Percentiles rank a stretch among this genome's conserved stretches.
phyloP scores from a whole-genome alignment of 2,888 invertebrate species.

The Pardosa pseudoannulata region DNA sequence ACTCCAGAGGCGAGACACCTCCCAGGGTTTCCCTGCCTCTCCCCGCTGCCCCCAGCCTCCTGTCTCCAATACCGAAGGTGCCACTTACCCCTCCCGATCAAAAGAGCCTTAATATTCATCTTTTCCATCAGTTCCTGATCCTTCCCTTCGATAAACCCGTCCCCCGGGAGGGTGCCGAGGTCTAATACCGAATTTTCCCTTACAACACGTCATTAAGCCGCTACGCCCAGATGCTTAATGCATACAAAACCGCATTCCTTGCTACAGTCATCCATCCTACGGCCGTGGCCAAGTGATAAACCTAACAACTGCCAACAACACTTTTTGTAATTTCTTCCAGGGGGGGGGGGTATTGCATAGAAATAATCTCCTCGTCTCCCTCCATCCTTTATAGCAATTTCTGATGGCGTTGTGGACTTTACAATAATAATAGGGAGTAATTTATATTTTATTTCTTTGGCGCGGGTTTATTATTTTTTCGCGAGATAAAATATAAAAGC shows the following conservation, averaged over 20 bases:
- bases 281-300: slow-evolving; percentile 59
- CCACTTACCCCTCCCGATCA: slow-evolving; percentile 17
- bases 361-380: background rate
- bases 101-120: slow-evolving; percentile 52
- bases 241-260: slow-evolving; percentile 64
- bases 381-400: background rate
- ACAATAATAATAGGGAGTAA: slow-evolving; percentile 22
- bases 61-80: background rate
- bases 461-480: slow-evolving; percentile 21
- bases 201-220: slow-evolving; percentile 34
- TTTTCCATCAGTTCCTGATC: slow-evolving; percentile 58
- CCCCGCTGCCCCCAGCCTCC: background rate
- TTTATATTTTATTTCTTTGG: slow-evolving; percentile 15
- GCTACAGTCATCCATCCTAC: slow-evolving; percentile 39
- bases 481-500: slow-evolving; percentile 6
- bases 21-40: background rate
- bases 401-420: slow-evolving; percentile 11
- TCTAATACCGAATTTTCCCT: slow-evolving; percentile 42
- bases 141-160: slow-evolving; percentile 47
- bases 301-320: slow-evolving; percentile 64
- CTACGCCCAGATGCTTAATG: slow-evolving; percentile 70
- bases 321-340: slow-evolving; percentile 59
- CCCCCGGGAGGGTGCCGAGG: slow-evolving; percentile 17
- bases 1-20: too few species aligned
- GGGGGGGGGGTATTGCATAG: background rate